phyloP scores from a whole-genome alignment of 1,140 invertebrate species.

The Trichonephila clavipes region DNA sequence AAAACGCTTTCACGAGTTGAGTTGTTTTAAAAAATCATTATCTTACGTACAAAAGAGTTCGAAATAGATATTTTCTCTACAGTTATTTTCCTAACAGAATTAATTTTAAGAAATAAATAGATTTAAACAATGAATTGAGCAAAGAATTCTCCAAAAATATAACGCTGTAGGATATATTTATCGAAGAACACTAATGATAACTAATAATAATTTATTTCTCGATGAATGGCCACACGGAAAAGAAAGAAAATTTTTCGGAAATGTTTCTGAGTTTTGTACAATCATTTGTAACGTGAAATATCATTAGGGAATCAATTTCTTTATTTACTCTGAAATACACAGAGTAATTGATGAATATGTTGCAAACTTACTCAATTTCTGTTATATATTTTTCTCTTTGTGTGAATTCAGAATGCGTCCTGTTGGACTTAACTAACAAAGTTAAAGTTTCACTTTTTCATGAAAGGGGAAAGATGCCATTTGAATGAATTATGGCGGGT shows the following conservation, averaged over 20 bases:
- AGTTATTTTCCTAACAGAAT: not conserved
- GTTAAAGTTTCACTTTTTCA: not conserved
- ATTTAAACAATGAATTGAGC: not conserved
- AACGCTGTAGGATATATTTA: not conserved
- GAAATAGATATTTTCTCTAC: not conserved
- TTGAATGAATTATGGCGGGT: not conserved
- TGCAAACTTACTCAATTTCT: not conserved
- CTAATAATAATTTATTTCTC: slow-evolving; percentile 2
- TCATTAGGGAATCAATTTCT: not conserved
- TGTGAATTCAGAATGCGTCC: not conserved
- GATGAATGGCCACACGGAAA: not conserved
- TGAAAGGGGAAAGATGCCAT: not conserved
- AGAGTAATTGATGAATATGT: not conserved
- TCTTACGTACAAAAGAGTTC: not conserved
- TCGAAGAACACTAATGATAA: not conserved
- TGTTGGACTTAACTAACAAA: not conserved
- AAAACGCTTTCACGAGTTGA: too few species aligned
- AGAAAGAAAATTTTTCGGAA: not conserved
- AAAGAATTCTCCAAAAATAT: not conserved
- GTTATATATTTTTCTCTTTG: not conserved
- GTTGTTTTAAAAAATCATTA: not conserved
- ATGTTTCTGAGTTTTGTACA: not conserved
- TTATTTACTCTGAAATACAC: not conserved
- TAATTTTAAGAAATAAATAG: not conserved
- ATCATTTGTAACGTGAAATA: not conserved